These are phyloP conservation scores for Smittia sp. DNA, from an alignment of 2,888 invertebrate species.

Conservation along the genomic window DNA sequence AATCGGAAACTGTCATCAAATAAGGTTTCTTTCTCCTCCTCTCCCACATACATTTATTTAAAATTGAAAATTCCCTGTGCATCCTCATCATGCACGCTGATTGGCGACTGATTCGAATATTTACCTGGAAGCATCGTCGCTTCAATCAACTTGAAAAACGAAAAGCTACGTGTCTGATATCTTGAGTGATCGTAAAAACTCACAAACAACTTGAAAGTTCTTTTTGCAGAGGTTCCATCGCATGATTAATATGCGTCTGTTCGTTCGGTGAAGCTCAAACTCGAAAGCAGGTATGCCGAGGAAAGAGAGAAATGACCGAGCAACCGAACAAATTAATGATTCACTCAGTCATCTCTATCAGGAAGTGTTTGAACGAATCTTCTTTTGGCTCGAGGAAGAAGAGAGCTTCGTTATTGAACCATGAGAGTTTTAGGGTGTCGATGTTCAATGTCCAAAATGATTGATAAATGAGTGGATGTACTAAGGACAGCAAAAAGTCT, in stretches of 20 bases:
- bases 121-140: background rate
- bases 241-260: constrained; percentile 17
- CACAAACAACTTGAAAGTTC: background rate
- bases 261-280: background rate
- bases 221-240: background rate
- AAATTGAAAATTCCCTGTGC: background rate
- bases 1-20: background rate
- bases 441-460: constrained; percentile 30
- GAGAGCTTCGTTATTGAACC: background rate
- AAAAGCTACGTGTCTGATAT: constrained; percentile 11
- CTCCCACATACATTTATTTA: background rate
- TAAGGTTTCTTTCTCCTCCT: background rate
- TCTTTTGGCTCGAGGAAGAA: background rate
- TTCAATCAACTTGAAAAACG: constrained; percentile 23
- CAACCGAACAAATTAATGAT: constrained; percentile 35
- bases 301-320: background rate
- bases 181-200: background rate
- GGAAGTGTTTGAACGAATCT: constrained; percentile 19
- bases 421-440: background rate
- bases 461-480: constrained; percentile 35
- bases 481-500: background rate
- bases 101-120: constrained; percentile 5
- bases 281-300: background rate
- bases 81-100: background rate
- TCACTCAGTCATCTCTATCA: constrained; percentile 36